Conservation (phyloP, 2,888 invertebrate species). For the Apotomis turbidana region DNA sequence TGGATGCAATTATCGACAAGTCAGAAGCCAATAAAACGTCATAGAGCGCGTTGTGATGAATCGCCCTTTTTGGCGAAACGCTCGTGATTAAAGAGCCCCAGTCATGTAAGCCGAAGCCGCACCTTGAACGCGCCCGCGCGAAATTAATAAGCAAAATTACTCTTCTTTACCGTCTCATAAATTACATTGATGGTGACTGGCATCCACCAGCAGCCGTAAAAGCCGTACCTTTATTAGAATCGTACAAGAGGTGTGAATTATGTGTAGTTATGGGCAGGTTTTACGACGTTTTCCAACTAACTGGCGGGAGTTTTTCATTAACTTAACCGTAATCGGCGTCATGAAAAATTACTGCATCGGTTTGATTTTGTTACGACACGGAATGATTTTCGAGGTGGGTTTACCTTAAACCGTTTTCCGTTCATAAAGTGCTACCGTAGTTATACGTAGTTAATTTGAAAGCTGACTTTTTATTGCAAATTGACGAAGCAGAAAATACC, state of each 20-base stretch:
- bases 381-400: background rate
- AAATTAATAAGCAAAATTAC: conserved; percentile 80
- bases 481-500: too few relatives aligned
- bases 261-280: conserved; percentile 27
- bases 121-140: conserved; percentile 65
- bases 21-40: conserved; percentile 20
- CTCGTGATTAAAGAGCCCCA: conserved; percentile 56
- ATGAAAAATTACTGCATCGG: background rate
- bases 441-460: too few relatives aligned
- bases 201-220: conserved; percentile 72
- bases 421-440: too few relatives aligned
- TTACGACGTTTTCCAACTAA: conserved; percentile 16
- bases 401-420: background rate
- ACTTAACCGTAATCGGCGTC: conserved; percentile 7
- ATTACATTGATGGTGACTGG: conserved; percentile 75
- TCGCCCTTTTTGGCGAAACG: conserved; percentile 50
- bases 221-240: conserved; percentile 67
- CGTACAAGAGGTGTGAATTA: conserved; percentile 54
- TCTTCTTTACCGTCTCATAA: conserved; percentile 76
- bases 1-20: conserved; percentile 9
- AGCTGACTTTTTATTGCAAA: too few relatives aligned
- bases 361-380: background rate
- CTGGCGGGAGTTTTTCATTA: conserved; percentile 5
- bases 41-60: conserved; percentile 42
- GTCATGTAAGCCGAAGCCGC: conserved; percentile 72